Percentiles rank a stretch among this genome's conserved stretches.
Evolutionary conservation across 2,797 vertebrate species (phyloP).

Genomic region (Ibycter americanus): DNA sequence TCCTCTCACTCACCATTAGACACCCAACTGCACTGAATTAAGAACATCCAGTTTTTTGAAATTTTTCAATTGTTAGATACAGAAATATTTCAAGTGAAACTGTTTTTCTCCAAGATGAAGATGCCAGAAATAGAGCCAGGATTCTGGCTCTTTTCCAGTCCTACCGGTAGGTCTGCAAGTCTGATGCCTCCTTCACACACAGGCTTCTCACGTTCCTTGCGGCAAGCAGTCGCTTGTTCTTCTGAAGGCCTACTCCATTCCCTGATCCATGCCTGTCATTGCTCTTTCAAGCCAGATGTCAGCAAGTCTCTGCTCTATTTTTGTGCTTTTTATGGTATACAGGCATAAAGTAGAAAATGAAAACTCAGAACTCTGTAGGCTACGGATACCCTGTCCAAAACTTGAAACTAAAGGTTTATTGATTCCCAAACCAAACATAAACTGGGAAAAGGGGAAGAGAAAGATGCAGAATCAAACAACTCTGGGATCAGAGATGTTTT

Average conservation of each 20-base stretch:
- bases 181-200: background rate
- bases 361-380: background rate
- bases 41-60: background rate
- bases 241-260: background rate
- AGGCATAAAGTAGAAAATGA: background rate
- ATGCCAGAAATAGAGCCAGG: background rate
- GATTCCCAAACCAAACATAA: background rate
- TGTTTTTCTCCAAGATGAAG: background rate
- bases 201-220: background rate
- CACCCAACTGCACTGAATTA: background rate
- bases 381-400: background rate
- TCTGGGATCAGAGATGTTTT: background rate
- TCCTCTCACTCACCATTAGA: background rate
- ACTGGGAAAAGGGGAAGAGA: background rate
- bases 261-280: background rate
- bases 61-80: background rate
- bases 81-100: background rate
- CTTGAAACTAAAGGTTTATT: background rate
- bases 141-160: background rate
- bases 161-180: background rate
- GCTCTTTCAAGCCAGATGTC: background rate
- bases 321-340: background rate
- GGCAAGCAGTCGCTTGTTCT: background rate
- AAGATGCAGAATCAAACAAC: background rate
- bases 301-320: background rate